Evolutionary conservation across 1,140 invertebrate genomes (phyloP), one percentile per base, ranked within the genome.

Genomic region (Nixonia krombeini): DNA sequence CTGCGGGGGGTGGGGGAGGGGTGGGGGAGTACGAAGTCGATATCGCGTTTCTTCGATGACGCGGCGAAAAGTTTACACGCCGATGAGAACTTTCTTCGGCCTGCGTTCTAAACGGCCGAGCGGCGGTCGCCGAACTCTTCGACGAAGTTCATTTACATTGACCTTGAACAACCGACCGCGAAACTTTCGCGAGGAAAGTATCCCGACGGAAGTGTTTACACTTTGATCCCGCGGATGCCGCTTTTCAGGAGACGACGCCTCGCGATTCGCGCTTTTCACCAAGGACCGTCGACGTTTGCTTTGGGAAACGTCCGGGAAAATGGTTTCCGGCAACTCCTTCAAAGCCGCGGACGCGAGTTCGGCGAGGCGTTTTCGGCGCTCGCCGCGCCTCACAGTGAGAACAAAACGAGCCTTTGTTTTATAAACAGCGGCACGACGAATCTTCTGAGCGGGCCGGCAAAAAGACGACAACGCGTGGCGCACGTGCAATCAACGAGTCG

Each of bases 401-500:
- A 45, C 10, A 55, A 38, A 61, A 47, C 6, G 38, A 15, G 44
- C 47, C 59, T 58, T 75, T 77, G 70, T 79, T 78, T 73, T 73
- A 70, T 68, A 72, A 76, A 79, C 70, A 79, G 37, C 33, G 21
- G 21, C 40, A 56, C 28, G 57, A 25, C 45, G 44, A 38, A 21
- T 41, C 37, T 23, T 13, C 10, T 28, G 49, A 37, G 23, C 51
- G 40, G 10, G 4, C 25, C 18, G 8, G 61, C 0, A 40, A 53
- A 52, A 55, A 49, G 26, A 55, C 4, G 31, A 28, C 13, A 15
- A 47, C 46, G 51, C 47, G 31, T 45, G 52, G 62, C 50, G 47
- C 59, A 41, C 23, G 33, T 57, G 70, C 72, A 79, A 79, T 80
- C 75, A 78, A 63, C 65, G 53, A 40, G 45, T 52, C 72, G 73